Conservation (phyloP, 2,797 vertebrate genomes). For the Anas capensis region DNA sequence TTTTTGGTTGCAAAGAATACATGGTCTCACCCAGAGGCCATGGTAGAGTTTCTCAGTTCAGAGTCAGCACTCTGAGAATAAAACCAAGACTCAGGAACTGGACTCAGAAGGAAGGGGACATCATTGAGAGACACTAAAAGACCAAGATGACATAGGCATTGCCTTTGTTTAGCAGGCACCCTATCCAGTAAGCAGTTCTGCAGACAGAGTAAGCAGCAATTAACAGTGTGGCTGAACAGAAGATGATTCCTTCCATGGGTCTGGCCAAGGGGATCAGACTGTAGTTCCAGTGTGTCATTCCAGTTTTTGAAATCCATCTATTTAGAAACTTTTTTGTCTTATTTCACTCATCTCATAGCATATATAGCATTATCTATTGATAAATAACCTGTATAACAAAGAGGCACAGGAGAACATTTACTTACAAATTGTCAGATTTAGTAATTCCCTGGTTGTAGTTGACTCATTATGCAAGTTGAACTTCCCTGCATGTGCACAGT, state of each 20-base stretch:
- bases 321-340: neutral
- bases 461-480: slow-evolving; percentile 18
- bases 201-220: neutral
- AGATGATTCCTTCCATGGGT: neutral
- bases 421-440: neutral
- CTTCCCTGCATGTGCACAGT: neutral
- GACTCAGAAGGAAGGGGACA: neutral
- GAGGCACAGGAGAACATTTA: neutral
- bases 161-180: neutral
- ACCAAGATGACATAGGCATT: rapidly evolving
- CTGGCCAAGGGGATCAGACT: neutral
- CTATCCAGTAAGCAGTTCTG: neutral
- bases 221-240: neutral
- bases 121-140: neutral
- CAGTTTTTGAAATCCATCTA: neutral
- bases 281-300: neutral
- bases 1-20: neutral
- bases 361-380: neutral
- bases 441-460: neutral
- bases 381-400: neutral
- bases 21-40: neutral
- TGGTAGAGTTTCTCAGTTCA: neutral
- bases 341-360: rapidly evolving
- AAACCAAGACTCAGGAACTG: neutral
- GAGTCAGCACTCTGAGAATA: neutral